Evolutionary conservation across 64 coral and sea anemone species (phyloP), one percentile per base, ranked within the genome.

Genomic region (Montipora cactus): DNA sequence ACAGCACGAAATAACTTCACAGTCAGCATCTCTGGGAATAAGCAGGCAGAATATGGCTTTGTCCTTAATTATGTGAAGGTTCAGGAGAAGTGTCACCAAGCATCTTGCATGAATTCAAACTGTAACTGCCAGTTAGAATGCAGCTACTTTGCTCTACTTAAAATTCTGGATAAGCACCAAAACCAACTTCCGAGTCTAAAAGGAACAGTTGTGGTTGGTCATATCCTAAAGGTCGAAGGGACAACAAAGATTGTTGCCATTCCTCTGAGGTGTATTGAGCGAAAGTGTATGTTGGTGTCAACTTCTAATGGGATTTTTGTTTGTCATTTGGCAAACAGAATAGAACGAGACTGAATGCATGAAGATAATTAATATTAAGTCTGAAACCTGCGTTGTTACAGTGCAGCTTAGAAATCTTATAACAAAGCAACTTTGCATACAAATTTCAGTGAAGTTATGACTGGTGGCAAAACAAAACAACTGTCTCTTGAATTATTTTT

Each of bases 321-420:
- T 84, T 92, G 90, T 57, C 90, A 92, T 21, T 92, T 92, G 90
- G 68, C 79, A 74, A 84, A 92, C 90, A 83, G 80, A 92, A 75
- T 84, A 50, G 79, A 92, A 92, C 28, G 80, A 84, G 90, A 92
- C 69, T 92, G 59, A 84, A 59, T 90, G 75, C 47, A 47, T 67
- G 8, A 59, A 68, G 77, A 79, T 71, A 22, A 79, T 55, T 71
- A 22, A 79, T 55, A 55, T 79, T 55, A 79, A 19, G 13, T 79
- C 16, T 79, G 77, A 79, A 79, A 79, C 77, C 53, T 52, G 47
- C 21, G 77, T 59, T 53, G 49, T 79, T 79, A 52, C 77, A 53
- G 77, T 79, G 47, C 67, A 71, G 18, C 8, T 71, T 71, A 71
- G 67, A 71, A 71, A 71, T 22, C 67, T 71, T n/a, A 71, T 71